Base-by-base conservation (phyloP, 2,797 vertebrate species). In the Urophycis tenuis region DNA sequence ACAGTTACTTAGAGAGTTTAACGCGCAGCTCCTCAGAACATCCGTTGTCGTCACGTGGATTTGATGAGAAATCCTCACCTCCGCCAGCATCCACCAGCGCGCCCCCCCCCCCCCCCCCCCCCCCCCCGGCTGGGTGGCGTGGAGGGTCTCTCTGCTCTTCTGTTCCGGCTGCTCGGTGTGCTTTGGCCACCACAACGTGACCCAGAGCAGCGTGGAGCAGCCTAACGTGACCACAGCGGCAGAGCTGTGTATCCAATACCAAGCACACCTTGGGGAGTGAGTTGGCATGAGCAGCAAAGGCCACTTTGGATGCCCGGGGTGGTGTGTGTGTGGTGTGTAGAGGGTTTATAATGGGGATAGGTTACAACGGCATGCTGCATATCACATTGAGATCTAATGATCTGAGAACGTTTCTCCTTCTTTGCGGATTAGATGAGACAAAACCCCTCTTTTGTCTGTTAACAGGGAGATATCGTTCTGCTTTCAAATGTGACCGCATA, bases 191-290 rank as follows among this genome's bases (percentile, higher is more conserved):
- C 1, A 11, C 53, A 60, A 7, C 49, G 29, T 64, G 53, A 25
- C 53, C 53, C 12, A 25, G 25, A 67, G 60, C 9, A 3, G 29
- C 22, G 10, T 10, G 9, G 22, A 60, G 53, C 45, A 53, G 22
- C 53, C 85, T 84, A 88, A 76, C 86, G 85, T 85, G 87, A 87
- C 83, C 82, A 79, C 79, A 89, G 83, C 89, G 83, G 83, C 53
- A 79, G 81, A 88, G 83, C 80, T 88, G 80, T 85, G 82, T 87
- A 84, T 81, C 84, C 80, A 84, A 82, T 80, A 85, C 83, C 87
- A 82, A 76, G 80, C 81, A 87, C 84, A 84, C 83, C 82, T 82
- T 72, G 80, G 86, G 86, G 84, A 86, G 73, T 74, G 78, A 82
- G 78, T 74, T 84, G 78, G 75, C 71, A 29, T 11, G 60, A 67